Evolutionary conservation across 1,140 invertebrate genomes (phyloP).

Genomic region (Drosophila kikkawai): DNA sequence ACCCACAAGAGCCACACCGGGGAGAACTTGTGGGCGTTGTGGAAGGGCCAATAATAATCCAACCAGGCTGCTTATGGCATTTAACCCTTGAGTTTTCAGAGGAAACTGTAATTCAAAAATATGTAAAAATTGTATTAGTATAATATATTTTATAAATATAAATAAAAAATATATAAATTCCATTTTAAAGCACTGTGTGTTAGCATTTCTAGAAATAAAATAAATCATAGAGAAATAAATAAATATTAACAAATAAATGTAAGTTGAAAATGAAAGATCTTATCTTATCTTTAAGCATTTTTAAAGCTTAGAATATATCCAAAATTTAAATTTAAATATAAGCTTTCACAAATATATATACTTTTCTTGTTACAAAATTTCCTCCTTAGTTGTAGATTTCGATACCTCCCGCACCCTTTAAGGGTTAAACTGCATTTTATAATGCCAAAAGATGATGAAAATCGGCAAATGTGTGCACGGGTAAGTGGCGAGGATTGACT

Average conservation of each 20-base stretch:
- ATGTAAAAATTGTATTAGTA: not conserved
- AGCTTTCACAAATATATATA: not conserved
- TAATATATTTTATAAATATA: not conserved
- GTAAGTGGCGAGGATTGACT: not conserved
- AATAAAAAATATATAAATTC: not conserved
- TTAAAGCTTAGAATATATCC: not conserved
- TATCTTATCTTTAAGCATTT: not conserved
- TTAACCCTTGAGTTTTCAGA: conserved; percentile 25
- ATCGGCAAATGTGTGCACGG: conserved; percentile 18
- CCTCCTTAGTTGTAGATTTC: not conserved
- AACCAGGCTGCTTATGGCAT: not conserved
- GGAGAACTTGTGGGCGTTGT: not conserved
- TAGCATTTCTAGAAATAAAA: too few relatives aligned
- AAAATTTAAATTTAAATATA: not conserved
- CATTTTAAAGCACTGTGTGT: too few relatives aligned
- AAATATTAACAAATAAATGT: too few relatives aligned
- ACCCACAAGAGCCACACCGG: conserved; percentile 1
- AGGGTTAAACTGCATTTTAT: conserved; percentile 26
- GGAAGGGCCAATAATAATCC: conserved; percentile 15
- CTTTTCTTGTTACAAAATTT: not conserved
- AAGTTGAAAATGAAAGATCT: too few relatives aligned
- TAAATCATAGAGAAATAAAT: too few relatives aligned
- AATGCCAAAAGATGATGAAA: conserved; percentile 39
- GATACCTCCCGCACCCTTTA: too few relatives aligned
- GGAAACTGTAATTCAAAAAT: not conserved